Percentiles rank a stretch among this genome's conserved stretches.
Evolutionary conservation across 2,797 vertebrate genomes (phyloP).

Genomic region (Erithacus rubecula): DNA sequence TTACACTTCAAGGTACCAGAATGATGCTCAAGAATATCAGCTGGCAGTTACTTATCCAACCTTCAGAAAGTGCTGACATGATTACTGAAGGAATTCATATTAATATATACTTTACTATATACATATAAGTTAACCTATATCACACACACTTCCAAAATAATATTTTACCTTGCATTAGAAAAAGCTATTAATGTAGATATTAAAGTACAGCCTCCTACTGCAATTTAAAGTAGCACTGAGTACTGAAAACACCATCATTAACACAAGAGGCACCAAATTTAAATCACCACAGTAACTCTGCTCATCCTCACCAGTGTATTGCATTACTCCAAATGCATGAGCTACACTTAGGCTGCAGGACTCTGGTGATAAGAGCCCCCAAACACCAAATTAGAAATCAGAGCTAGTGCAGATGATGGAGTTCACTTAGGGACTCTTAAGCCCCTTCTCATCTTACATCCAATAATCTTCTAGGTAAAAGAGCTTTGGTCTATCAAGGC

Average conservation of each 20-base stretch:
- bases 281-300: neutral
- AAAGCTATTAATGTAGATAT: neutral
- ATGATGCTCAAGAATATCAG: neutral
- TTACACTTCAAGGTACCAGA: neutral
- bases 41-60: neutral
- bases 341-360: neutral
- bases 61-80: neutral
- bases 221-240: neutral
- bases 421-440: constrained; percentile 41
- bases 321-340: neutral
- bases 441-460: constrained; percentile 23
- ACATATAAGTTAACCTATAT: neutral
- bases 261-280: neutral
- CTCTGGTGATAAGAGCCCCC: neutral
- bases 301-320: neutral
- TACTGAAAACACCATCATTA: neutral
- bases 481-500: neutral
- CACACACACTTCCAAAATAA: neutral
- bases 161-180: neutral
- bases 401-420: neutral
- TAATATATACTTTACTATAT: neutral
- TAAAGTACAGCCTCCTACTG: neutral
- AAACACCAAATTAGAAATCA: constrained; percentile 26
- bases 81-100: neutral
- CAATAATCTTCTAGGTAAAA: neutral